Base-by-base conservation (phyloP, 2,113 vertebrate species). In the Peromyscus leucopus region DNA sequence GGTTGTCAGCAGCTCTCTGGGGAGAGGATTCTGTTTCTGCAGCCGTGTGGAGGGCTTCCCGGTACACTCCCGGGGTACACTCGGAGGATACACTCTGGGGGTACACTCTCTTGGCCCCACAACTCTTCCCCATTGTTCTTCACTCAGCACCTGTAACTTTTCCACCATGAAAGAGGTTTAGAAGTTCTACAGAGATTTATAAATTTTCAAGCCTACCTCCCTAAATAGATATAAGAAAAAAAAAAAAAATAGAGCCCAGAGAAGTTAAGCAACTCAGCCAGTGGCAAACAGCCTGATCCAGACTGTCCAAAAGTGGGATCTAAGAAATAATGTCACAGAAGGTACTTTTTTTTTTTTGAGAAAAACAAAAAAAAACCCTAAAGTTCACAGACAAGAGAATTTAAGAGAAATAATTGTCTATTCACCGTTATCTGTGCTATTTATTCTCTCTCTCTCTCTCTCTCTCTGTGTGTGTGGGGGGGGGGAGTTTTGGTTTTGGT, bases 81-180 rank as follows among this genome's bases (percentile, higher is more conserved):
- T 55, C 55, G 12, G 55, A 55, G 55, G 55, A 55, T 65, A 65
- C 24, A 26, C 63, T 65, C 63, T 65, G 63, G 19, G 61, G 5
- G 15, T 26, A 5, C 36, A 39, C 48, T 16, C 4, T 71, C 24
- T 59, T 39, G 1, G 6, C 24, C 22, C 51, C 2, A 0, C 33
- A 84, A 78, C 24, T 13, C 72, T 1, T 87, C 21, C 46, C 51
- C 15, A 6, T 21, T 17, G 33, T 46, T 31, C 61, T 91, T 2
- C 59, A 21, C 7, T 11, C 11, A 7, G 11, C 48, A 7, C 48
- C 83, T 51, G 80, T 61, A 83, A 36, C 48, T 59, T 69, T 86
- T 26, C 72, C 46, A 36, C 36, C 42, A 33, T 16, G 39, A 65
- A 83, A 78, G 74, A 39, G 39, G 31, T 31, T 26, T 57, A 57